Base-by-base conservation (phyloP, 2,797 vertebrate species). In the Alosa sapidissima region DNA sequence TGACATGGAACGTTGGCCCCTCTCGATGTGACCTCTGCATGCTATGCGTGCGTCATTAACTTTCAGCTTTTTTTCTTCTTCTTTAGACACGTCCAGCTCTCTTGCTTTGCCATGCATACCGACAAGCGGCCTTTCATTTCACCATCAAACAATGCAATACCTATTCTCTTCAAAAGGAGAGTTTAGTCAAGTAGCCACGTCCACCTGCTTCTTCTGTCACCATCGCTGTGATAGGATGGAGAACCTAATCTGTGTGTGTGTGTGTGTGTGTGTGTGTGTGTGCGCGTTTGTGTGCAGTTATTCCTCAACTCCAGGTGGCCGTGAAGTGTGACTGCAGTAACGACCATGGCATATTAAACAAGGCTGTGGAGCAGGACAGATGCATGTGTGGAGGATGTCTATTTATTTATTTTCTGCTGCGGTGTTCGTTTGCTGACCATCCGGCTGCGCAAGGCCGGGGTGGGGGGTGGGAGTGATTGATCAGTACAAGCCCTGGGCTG, bases 141-240 rank as follows among this genome's bases (percentile, higher is more conserved):
- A 16, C 84, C 52, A 81, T 84, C 86, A 87, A 87, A 84, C 83
- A 84, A 84, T 84, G 84, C 83, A 84, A 84, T 84, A 87, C 8
- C 65, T 19, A 60, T 82, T 81, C 86, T 78, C 81, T 84, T 87
- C 83, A 49, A 52, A 87, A 84, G 16, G 72, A 11, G 52, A 81
- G 78, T 82, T 84, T 78, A 87, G 84, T 87, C 81, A 81, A 47
- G 28, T 75, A 41, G 11, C 65, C 21, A 84, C 81, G 58, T 49
- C 83, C 86, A 81, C 84, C 83, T 82, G 86, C 6, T 41, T 54
- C 81, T 54, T 68, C 75, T 82, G 51, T 24, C 49, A 28, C n/a
- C 16, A 7, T 78, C 41, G 60, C 72, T 84, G 33, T 65, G 85
- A 88, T 81, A 36, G 21, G 47, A 58, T 21, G 33, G 33, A 14